Percentiles rank a stretch among this genome's conserved stretches.
These are phyloP conservation scores for Narcine bancroftii DNA, from an alignment of 2,113 vertebrate species.

Conservation along the genomic window DNA sequence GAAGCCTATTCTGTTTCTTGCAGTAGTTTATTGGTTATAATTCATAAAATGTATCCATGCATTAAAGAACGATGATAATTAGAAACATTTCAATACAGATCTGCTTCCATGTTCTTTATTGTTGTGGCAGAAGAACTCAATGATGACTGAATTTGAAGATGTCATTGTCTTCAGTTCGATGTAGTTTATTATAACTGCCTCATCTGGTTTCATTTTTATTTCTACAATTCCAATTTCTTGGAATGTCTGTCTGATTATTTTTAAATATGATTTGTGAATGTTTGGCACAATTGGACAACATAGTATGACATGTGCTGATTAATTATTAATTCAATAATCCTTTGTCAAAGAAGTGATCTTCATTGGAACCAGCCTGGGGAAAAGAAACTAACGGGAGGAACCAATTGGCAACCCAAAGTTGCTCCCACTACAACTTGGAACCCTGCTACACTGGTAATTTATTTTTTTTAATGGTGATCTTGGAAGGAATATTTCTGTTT, in stretches of 20 bases:
- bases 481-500: neutral
- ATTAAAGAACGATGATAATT: neutral
- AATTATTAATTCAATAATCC: constrained; percentile 9
- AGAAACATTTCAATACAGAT: neutral
- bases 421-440: constrained; percentile 91
- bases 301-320: neutral
- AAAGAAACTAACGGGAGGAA: constrained; percentile 87
- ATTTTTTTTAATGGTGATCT: neutral
- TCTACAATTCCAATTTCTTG: neutral
- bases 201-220: neutral
- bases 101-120: neutral
- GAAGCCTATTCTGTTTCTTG: neutral
- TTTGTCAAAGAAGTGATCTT: constrained; percentile 66
- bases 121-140: neutral
- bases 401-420: constrained; percentile 90
- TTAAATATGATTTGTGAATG: neutral
- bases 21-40: neutral
- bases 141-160: neutral
- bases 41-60: neutral
- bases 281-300: neutral
- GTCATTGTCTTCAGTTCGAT: neutral
- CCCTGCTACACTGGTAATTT: constrained; percentile 84
- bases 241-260: neutral
- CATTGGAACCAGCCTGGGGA: constrained; percentile 94
- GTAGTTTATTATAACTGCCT: neutral